These are phyloP conservation scores for Agrochola lota DNA, from an alignment of 2,888 invertebrate genomes.

Conservation along the genomic window DNA sequence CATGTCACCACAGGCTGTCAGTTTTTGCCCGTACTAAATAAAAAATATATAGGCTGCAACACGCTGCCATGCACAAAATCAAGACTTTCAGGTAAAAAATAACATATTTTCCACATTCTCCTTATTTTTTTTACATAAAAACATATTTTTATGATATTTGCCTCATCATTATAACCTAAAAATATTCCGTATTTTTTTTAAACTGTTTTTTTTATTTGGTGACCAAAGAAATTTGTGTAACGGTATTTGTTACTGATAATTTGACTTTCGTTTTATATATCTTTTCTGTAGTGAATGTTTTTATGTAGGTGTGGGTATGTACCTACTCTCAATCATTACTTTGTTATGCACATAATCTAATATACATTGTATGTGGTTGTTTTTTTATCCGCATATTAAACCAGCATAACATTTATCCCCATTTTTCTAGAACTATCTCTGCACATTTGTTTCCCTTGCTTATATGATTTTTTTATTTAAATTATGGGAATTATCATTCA, in stretches of 20 bases:
- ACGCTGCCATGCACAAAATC: conserved; percentile 89
- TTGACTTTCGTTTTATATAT: not conserved
- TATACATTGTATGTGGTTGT: conserved; percentile 27
- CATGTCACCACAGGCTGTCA: conserved; percentile 88
- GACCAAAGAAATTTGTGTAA: not conserved
- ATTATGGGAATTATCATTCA: conserved; percentile 27
- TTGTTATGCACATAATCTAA: conserved; percentile 30
- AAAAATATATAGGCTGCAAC: conserved; percentile 83
- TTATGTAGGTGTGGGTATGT: conserved; percentile 20
- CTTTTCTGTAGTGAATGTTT: not conserved
- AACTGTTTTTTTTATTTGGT: conserved; percentile 52
- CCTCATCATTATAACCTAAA: conserved; percentile 85
- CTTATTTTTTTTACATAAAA: conserved; percentile 7
- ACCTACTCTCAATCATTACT: conserved; percentile 11
- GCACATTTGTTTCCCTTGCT: not conserved
- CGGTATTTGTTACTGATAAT: conserved; percentile 21
- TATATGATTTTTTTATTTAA: conserved; percentile 17
- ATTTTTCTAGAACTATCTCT: conserved; percentile 21
- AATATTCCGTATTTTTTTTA: conserved; percentile 61
- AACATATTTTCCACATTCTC: conserved; percentile 28
- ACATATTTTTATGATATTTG: conserved; percentile 64
- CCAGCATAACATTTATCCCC: not conserved
- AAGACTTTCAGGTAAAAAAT: conserved; percentile 85
- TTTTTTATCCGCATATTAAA: not conserved
- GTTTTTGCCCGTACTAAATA: conserved; percentile 86